phyloP scores from a whole-genome alignment of 1,140 invertebrate genomes.

The Euschistus heros region DNA sequence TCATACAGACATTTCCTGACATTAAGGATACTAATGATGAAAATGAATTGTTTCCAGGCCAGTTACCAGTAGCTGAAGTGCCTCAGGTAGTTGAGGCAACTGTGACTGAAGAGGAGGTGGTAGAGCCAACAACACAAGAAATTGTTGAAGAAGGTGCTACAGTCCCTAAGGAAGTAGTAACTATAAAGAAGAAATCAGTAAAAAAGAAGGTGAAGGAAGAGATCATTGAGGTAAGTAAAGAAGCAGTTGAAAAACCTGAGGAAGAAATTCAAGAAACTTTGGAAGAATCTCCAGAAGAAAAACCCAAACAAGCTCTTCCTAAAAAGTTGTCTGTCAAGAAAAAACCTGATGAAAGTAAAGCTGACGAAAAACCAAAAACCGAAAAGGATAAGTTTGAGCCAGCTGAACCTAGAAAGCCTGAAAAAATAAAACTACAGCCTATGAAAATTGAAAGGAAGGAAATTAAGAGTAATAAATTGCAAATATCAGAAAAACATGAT shows the following conservation, averaged over 20 bases:
- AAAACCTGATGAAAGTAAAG: conserved; percentile 33
- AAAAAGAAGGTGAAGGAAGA: conserved; percentile 27
- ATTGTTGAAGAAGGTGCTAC: too few species aligned
- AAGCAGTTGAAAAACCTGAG: conserved; percentile 32
- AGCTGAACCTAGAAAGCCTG: conserved; percentile 32
- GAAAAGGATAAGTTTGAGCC: conserved; percentile 28
- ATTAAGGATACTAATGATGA: too few species aligned
- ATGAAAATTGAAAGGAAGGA: conserved; percentile 30
- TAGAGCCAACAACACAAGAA: too few species aligned
- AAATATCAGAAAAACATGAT: conserved; percentile 29
- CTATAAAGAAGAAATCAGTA: conserved; percentile 32
- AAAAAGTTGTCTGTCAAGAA: conserved; percentile 29
- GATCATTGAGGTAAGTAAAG: conserved; percentile 29
- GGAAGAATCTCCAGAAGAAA: not conserved
- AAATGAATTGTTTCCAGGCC: conserved; percentile 28
- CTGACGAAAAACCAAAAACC: conserved; percentile 32
- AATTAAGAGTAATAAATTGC: conserved; percentile 30
- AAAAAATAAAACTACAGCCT: conserved; percentile 24
- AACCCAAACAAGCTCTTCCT: not conserved
- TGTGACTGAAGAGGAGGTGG: conserved; percentile 27
- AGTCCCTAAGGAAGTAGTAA: too few species aligned
- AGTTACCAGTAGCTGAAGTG: conserved; percentile 32
- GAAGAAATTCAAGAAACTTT: conserved; percentile 23
- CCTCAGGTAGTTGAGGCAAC: conserved; percentile 26
- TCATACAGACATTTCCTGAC: too few species aligned